Evolutionary conservation across 2,797 vertebrate genomes (phyloP), one percentile per base, ranked within the genome.

Genomic region (Acanthis flammea): DNA sequence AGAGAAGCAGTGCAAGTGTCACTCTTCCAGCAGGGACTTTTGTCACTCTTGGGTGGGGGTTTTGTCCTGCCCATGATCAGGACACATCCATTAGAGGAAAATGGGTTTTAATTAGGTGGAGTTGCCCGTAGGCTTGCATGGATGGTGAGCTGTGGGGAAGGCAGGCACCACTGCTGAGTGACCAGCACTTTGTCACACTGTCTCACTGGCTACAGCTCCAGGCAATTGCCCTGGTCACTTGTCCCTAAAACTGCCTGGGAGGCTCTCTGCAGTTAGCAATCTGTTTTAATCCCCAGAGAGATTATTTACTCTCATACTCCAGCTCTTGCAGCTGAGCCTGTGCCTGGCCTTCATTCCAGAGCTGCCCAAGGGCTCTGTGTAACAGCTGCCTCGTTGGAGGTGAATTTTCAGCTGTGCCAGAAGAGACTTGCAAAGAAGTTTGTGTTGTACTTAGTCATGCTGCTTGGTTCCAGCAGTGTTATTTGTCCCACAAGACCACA

Each of bases 361-460:
- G 79, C 81, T 87, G 86, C 95, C 84, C 81, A 27, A 66, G 88
- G 33, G 68, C 84, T 91, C 7, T 37, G 65, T 62, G 41, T 7
- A 75, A 31, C 72, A 86, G 94, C 87, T 92, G 95, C 73, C 85
- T 94, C 3, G 6, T 48, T 60, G 66, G 72, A 95, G 85, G 92
- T 72, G 91, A 83, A 72, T 90, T 93, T 96, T 96, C 87, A 91
- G 54, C 85, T 75, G 47, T 75, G 70, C 92, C 87, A 94, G 79
- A 68, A 88, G 79, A 89, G 79, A 61, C 39, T 90, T 66, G 57
- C 16, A 25, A 42, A 73, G 92, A 92, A 92, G 89, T 95, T 94
- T 94, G 79, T 60, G 44, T 65, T 90, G 37, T 45, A 92, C 81
- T 93, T 77, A 89, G 91, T 91, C 70, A 83, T 84, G 89, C 92